phyloP scores from a whole-genome alignment of 2,113 vertebrate species.

The Poicephalus gulielmi region DNA sequence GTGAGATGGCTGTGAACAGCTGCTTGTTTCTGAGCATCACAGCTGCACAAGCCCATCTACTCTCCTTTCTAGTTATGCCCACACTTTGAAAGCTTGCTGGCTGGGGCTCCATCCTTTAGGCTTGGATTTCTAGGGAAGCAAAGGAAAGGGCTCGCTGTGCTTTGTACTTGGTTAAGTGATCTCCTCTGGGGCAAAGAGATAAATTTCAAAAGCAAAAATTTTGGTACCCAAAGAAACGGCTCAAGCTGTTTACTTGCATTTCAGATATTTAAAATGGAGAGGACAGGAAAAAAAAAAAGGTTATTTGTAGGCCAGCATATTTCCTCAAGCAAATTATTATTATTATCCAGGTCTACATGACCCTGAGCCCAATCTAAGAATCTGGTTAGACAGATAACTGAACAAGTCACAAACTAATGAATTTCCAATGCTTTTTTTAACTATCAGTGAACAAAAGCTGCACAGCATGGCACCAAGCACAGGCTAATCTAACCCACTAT shows the following conservation, averaged over 20 bases:
- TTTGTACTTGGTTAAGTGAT: not conserved
- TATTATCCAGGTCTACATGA: not conserved
- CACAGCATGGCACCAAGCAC: not conserved
- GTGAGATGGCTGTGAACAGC: not conserved
- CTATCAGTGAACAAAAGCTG: not conserved
- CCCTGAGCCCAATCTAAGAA: not conserved
- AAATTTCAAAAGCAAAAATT: not conserved
- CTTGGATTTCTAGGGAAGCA: not conserved
- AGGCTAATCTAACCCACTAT: not conserved
- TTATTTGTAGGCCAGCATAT: not conserved
- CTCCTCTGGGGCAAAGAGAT: not conserved
- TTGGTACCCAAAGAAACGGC: not conserved
- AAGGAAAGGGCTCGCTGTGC: not conserved
- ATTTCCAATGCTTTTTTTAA: not conserved
- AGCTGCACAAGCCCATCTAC: not conserved
- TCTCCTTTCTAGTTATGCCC: not conserved
- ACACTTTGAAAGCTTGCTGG: not conserved
- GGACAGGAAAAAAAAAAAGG: not conserved
- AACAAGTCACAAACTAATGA: not conserved
- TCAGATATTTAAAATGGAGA: not conserved
- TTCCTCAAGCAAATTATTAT: not conserved
- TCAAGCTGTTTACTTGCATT: not conserved
- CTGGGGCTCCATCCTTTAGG: not conserved
- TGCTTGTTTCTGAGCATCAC: not conserved
- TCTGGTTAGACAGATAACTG: not conserved